These are phyloP conservation scores for Euphysa ruthae DNA, from an alignment of 30 jellyfish, hydroid and myxozoan species.

Conservation along the genomic window DNA sequence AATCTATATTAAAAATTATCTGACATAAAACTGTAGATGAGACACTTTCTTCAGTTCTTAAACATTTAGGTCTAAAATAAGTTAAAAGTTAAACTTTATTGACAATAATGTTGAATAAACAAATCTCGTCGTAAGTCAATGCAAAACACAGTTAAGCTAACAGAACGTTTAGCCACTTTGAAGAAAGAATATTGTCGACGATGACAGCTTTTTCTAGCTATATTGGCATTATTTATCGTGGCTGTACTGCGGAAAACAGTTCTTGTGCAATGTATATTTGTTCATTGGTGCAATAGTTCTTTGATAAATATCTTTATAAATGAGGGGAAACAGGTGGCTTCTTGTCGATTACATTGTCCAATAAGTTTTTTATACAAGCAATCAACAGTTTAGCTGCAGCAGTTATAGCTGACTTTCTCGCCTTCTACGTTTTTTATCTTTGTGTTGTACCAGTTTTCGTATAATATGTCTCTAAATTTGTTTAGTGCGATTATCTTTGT, in stretches of 20 bases:
- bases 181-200: not conserved
- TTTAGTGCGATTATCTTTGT: not conserved
- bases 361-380: not conserved
- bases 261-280: not conserved
- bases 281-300: not conserved
- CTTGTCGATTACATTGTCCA: not conserved
- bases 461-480: not conserved
- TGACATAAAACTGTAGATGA: too few relatives aligned
- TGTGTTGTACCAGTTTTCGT: not conserved
- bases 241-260: not conserved
- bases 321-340: not conserved
- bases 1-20: too few relatives aligned
- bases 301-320: not conserved
- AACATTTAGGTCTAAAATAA: too few relatives aligned
- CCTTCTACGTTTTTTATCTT: not conserved
- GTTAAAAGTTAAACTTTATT: too few relatives aligned
- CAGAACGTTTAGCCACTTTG: not conserved
- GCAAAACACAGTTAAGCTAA: too few relatives aligned
- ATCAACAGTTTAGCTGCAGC: not conserved
- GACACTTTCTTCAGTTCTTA: too few relatives aligned
- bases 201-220: not conserved
- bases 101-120: too few relatives aligned
- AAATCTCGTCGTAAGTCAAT: too few relatives aligned
- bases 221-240: not conserved
- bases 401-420: not conserved